Conservation (phyloP, 2,113 vertebrate species). For the Hystrix brachyura region DNA sequence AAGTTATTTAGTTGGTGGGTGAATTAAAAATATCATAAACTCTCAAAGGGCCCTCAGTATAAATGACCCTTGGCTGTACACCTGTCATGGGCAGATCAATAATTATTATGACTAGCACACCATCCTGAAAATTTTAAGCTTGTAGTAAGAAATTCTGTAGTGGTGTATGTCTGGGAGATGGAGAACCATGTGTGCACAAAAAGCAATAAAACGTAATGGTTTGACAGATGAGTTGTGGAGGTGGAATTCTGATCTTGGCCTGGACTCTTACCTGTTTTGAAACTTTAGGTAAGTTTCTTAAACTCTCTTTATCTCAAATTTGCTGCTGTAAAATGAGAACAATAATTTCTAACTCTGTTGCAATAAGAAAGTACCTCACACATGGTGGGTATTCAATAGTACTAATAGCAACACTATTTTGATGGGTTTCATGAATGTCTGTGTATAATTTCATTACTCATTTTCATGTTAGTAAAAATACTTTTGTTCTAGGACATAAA, state of each 20-base stretch:
- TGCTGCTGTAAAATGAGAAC: background rate
- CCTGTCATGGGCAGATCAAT: background rate
- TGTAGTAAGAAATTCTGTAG: background rate
- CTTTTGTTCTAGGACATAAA: constrained; percentile 7
- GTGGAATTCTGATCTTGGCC: background rate
- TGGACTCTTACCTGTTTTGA: background rate
- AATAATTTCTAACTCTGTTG: constrained; percentile 6
- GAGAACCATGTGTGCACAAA: background rate
- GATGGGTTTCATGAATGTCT: constrained; percentile 5
- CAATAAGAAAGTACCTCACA: background rate
- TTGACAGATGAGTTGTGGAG: background rate
- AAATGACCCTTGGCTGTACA: background rate
- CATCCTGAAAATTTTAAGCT: background rate
- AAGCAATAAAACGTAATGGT: background rate
- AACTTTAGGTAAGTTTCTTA: background rate
- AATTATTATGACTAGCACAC: background rate
- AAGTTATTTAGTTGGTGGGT: background rate
- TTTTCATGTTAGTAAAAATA: constrained; percentile 42
- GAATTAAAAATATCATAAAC: constrained; percentile 43
- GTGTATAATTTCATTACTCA: constrained; percentile 5
- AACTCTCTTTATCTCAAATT: background rate
- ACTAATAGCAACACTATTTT: background rate
- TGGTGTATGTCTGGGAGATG: background rate
- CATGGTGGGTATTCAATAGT: background rate
- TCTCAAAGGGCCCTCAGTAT: background rate